phyloP scores from a whole-genome alignment of 2,113 vertebrate genomes.

The Tichodroma muraria region DNA sequence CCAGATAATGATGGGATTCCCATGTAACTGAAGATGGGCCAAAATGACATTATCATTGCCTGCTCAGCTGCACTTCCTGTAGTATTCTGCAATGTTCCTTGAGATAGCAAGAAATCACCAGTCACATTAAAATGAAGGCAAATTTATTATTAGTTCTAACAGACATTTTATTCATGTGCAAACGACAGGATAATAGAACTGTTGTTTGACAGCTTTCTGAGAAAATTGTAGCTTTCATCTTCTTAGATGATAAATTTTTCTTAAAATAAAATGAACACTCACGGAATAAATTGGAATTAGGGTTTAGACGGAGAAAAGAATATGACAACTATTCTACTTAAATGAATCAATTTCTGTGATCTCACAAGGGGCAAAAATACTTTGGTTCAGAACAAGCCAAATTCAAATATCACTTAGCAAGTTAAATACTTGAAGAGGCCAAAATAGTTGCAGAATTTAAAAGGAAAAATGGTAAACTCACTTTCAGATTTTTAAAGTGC shows the following conservation, averaged over 20 bases:
- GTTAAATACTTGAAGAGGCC: background rate
- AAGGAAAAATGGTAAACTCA: background rate
- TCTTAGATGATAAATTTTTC: conserved; percentile 46
- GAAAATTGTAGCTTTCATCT: conserved; percentile 61
- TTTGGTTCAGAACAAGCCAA: background rate
- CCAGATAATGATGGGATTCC: background rate
- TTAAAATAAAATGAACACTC: conserved; percentile 51
- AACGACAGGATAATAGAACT: conserved; percentile 52
- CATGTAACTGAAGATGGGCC: background rate
- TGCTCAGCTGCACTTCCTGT: background rate
- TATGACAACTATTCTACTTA: background rate
- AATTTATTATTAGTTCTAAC: conserved; percentile 53
- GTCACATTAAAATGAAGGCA: conserved; percentile 20
- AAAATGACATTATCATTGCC: background rate
- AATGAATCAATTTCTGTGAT: background rate
- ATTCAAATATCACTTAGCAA: background rate
- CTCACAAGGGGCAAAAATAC: background rate
- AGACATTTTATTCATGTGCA: conserved; percentile 56
- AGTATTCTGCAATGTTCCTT: background rate
- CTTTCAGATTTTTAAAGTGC: background rate
- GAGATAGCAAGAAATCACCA: background rate
- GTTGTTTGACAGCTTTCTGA: conserved; percentile 56
- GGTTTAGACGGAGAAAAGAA: conserved; percentile 2
- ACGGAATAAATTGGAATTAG: conserved; percentile 1
- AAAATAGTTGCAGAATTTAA: background rate